Conservation (phyloP, 2,888 invertebrate species). For the Eumacrocentrus americanus region DNA sequence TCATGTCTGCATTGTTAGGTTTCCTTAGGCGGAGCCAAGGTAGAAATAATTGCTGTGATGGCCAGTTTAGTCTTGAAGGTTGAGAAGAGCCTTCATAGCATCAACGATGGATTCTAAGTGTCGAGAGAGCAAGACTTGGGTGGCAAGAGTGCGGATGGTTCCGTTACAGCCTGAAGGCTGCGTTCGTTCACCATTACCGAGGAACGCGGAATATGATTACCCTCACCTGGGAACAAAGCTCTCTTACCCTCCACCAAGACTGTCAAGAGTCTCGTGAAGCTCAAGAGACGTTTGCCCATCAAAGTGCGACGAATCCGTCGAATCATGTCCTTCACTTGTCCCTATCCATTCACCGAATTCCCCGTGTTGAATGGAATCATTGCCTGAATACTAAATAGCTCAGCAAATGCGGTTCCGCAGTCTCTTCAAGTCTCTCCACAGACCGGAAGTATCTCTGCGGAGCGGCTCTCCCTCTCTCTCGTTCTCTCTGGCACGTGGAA, state of each 20-base stretch:
- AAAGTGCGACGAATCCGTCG: background rate
- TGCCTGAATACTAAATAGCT: constrained; percentile 48
- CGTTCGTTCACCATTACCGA: constrained; percentile 55
- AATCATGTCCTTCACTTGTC: constrained; percentile 29
- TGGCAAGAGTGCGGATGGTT: constrained; percentile 44
- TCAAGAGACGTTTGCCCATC: too few species aligned
- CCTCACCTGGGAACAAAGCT: constrained; percentile 42
- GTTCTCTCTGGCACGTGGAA: too few species aligned
- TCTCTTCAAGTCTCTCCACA: background rate
- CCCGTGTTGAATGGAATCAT: constrained; percentile 48
- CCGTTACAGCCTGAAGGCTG: constrained; percentile 58
- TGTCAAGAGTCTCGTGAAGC: background rate
- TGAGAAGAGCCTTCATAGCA: too few species aligned
- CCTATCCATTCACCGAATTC: constrained; percentile 54
- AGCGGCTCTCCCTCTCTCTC: constrained; percentile 1
- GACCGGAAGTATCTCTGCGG: constrained; percentile 13
- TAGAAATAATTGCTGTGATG: constrained; percentile 17
- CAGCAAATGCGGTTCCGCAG: background rate
- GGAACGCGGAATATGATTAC: constrained; percentile 60
- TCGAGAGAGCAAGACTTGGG: background rate
- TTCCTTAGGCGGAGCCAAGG: too few species aligned
- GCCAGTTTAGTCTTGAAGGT: constrained; percentile 13
- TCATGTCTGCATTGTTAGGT: too few species aligned
- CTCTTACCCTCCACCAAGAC: constrained; percentile 1
- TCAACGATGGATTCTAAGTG: background rate